Conservation (phyloP, 2,888 invertebrate genomes). For the Limnephilus lunatus region DNA sequence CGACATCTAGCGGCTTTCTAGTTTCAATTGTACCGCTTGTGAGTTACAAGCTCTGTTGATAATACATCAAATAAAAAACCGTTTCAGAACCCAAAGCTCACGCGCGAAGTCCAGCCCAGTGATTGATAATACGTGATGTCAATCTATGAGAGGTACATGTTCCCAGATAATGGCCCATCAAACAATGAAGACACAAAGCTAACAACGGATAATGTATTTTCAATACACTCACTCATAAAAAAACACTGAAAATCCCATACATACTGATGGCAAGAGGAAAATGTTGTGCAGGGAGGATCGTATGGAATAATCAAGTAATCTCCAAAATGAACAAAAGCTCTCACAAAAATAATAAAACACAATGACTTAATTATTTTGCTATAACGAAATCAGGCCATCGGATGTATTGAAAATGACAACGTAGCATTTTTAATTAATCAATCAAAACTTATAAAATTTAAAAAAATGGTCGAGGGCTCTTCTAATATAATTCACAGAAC, state of each 20-base stretch:
- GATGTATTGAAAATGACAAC: background rate
- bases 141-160: conserved; percentile 36
- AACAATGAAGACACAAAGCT: conserved; percentile 44
- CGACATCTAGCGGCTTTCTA: too few relatives aligned
- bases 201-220: conserved; percentile 43
- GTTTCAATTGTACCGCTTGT: too few relatives aligned
- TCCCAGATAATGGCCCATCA: conserved; percentile 43
- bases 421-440: background rate
- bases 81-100: background rate
- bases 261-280: background rate
- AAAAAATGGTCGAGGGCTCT: background rate
- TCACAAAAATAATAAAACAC: background rate
- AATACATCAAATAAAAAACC: background rate
- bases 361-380: background rate
- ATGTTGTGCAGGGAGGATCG: background rate
- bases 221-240: conserved; percentile 9
- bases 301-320: background rate
- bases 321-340: background rate
- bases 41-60: too few relatives aligned
- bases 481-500: background rate
- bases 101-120: background rate
- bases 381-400: background rate
- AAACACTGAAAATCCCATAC: background rate
- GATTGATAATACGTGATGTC: conserved; percentile 33
- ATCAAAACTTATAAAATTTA: background rate